These are phyloP conservation scores for Pachliopta kotzebuea DNA, from an alignment of 2,888 invertebrate genomes.

Conservation along the genomic window DNA sequence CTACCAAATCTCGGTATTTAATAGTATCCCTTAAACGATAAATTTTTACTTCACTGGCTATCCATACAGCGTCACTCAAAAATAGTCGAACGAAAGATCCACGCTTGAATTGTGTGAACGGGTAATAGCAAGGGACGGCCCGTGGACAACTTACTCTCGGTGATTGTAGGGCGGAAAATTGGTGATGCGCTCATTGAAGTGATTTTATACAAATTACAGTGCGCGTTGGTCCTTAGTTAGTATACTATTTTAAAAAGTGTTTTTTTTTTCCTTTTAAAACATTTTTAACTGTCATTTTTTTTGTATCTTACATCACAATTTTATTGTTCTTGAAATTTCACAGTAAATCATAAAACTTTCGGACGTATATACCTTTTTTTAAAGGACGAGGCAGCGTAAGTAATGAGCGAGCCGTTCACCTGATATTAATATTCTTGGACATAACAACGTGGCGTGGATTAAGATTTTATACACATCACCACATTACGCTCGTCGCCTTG, in stretches of 20 bases:
- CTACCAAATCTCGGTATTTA: background rate
- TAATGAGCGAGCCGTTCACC: too few relatives aligned
- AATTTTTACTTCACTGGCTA: conserved; percentile 20
- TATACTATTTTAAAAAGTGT: background rate
- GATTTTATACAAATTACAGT: conserved; percentile 18
- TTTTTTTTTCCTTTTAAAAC: background rate
- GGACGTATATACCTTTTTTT: too few relatives aligned
- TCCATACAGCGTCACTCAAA: conserved; percentile 20
- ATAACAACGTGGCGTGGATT: too few relatives aligned
- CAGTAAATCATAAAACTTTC: too few relatives aligned
- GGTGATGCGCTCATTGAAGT: conserved; percentile 19
- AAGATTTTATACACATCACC: too few relatives aligned
- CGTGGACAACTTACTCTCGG: conserved; percentile 24
- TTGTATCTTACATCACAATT: too few relatives aligned
- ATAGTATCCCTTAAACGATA: conserved; percentile 1
- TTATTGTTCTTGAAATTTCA: too few relatives aligned
- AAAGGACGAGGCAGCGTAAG: too few relatives aligned
- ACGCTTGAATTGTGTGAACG: conserved; percentile 19
- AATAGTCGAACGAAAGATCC: conserved; percentile 25
- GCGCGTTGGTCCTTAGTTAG: conserved; percentile 7
- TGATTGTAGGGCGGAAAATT: conserved; percentile 28
- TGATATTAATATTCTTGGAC: too few relatives aligned
- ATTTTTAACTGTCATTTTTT: too few relatives aligned
- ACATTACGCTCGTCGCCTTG: too few relatives aligned
- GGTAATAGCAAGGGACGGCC: conserved; percentile 26